A percentile compares a stretch with the other conserved stretches of the same genome.
phyloP scores from a whole-genome alignment of 2,797 vertebrate species.

The Sebastolobus alascanus region DNA sequence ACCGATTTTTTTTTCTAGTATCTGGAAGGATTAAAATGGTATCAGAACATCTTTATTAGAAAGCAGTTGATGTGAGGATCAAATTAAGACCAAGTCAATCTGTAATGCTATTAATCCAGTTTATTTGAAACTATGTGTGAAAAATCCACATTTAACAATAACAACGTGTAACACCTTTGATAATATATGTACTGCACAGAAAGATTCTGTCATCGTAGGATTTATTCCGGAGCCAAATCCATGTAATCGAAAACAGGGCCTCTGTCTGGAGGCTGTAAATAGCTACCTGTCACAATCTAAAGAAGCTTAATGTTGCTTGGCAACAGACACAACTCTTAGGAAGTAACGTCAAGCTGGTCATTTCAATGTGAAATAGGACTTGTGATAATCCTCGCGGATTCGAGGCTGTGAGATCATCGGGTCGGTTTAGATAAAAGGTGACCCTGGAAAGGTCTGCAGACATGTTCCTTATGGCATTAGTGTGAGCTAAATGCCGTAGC shows the following conservation, averaged over 20 bases:
- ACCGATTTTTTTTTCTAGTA: too few species aligned
- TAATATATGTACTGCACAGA: background rate
- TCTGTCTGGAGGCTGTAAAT: slow-evolving; percentile 63
- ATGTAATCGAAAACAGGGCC: slow-evolving; percentile 40
- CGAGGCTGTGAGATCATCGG: slow-evolving; percentile 30
- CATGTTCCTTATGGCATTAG: background rate
- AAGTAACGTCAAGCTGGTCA: slow-evolving; percentile 41
- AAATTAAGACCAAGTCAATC: background rate
- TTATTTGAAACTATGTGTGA: background rate
- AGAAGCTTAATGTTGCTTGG: slow-evolving; percentile 70
- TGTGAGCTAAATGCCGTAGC: background rate
- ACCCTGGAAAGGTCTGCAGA: slow-evolving; percentile 11
- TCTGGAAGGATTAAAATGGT: too few species aligned
- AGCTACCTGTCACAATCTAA: slow-evolving; percentile 66
- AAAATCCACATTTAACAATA: background rate
- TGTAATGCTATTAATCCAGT: too few species aligned
- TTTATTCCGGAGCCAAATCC: slow-evolving; percentile 21
- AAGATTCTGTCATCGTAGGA: background rate
- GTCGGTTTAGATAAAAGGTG: slow-evolving; percentile 22
- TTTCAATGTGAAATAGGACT: slow-evolving; percentile 59
- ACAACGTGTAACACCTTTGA: background rate
- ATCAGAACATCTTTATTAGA: too few species aligned
- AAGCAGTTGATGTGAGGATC: background rate
- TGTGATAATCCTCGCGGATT: slow-evolving; percentile 44
- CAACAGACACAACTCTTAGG: slow-evolving; percentile 60